Evolutionary conservation across 2,888 invertebrate genomes (phyloP).

Genomic region (Nomada flava): DNA sequence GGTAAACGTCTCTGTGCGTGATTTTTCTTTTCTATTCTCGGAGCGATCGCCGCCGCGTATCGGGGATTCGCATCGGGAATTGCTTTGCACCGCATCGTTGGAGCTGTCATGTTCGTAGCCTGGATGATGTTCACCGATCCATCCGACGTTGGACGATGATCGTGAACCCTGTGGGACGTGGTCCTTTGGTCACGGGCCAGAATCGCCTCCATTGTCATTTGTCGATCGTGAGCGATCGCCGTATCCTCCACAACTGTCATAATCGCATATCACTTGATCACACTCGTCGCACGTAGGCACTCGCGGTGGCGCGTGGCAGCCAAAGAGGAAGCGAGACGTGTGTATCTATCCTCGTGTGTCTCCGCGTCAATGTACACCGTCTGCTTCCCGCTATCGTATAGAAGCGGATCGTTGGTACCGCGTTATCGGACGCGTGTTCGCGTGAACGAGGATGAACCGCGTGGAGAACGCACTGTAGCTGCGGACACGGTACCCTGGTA

Average conservation of each 20-base stretch:
- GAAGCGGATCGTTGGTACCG: slow-evolving; percentile 22
- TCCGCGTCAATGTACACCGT: slow-evolving; percentile 11
- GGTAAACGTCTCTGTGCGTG: slow-evolving; percentile 47
- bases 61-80: slow-evolving; percentile 14
- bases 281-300: slow-evolving; percentile 55
- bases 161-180: slow-evolving; percentile 78
- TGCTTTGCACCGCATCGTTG: slow-evolving; percentile 27
- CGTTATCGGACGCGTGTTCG: slow-evolving; percentile 16
- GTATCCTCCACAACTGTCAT: slow-evolving; percentile 65
- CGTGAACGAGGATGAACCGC: background rate
- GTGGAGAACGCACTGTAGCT: background rate
- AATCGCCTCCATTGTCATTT: slow-evolving; percentile 76
- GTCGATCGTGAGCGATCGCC: slow-evolving; percentile 72
- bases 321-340: slow-evolving; percentile 36
- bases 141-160: slow-evolving; percentile 48
- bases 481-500: no score
- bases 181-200: slow-evolving; percentile 81
- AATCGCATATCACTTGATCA: slow-evolving; percentile 72
- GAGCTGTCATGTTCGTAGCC: slow-evolving; percentile 15
- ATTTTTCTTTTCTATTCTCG: slow-evolving; percentile 49
- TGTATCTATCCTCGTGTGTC: slow-evolving; percentile 40
- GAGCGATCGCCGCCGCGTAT: slow-evolving; percentile 20
- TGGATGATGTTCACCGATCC: slow-evolving; percentile 11
- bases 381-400: slow-evolving; percentile 12
- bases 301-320: slow-evolving; percentile 53